Conservation (phyloP, 2,797 vertebrate genomes). For the Ispidina lecontei region DNA sequence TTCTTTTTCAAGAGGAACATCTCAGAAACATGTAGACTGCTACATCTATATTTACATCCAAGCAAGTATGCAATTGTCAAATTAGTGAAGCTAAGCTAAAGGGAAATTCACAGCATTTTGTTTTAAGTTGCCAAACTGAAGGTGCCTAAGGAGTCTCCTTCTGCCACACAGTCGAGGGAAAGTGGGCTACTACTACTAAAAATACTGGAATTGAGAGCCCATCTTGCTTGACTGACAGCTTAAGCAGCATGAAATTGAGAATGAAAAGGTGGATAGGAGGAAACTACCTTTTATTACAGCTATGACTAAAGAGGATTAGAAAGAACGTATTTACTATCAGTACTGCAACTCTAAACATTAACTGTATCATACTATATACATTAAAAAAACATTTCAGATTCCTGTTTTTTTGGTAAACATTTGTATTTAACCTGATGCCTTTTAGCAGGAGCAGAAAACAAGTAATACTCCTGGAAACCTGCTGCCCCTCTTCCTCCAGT, state of each 20-base stretch:
- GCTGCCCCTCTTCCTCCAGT: background rate
- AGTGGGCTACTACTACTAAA: accelerated
- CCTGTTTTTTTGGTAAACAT: background rate
- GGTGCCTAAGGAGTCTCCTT: background rate
- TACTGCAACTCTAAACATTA: background rate
- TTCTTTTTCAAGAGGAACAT: background rate
- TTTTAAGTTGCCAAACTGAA: background rate
- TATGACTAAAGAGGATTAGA: background rate
- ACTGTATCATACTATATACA: too few relatives aligned
- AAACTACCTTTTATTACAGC: background rate
- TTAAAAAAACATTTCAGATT: background rate
- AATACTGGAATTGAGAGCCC: background rate
- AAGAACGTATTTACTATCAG: background rate
- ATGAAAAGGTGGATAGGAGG: background rate
- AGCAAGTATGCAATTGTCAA: background rate
- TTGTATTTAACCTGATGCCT: background rate
- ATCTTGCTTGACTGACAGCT: background rate
- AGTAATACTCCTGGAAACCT: background rate
- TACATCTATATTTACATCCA: background rate
- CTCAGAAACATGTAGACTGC: background rate
- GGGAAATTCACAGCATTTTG: background rate
- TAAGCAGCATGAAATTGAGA: background rate
- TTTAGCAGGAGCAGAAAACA: background rate
- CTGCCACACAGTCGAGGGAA: background rate
- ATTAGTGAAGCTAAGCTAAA: background rate